A percentile compares a stretch with the other conserved stretches of the same genome.
These are phyloP conservation scores for Galeruca laticollis DNA, from an alignment of 2,888 invertebrate genomes.

Conservation along the genomic window DNA sequence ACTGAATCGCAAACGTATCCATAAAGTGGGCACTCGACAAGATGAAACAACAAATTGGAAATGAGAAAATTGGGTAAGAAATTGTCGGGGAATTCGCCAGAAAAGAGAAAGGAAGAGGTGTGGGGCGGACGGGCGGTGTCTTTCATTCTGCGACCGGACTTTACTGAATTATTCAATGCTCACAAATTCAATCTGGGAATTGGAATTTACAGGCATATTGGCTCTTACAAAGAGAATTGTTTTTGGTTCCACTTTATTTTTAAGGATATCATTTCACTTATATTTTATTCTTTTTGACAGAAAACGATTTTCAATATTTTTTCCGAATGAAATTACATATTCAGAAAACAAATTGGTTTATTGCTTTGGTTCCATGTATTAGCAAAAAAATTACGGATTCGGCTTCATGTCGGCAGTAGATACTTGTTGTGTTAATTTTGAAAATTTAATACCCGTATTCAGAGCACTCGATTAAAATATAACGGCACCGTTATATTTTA, in stretches of 20 bases:
- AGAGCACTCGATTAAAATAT: too few relatives aligned
- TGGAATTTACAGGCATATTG: conserved; percentile 41
- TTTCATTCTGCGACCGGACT: conserved; percentile 52
- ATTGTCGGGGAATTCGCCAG: conserved; percentile 53
- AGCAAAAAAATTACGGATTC: too few relatives aligned
- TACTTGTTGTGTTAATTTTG: too few relatives aligned
- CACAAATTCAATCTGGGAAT: conserved; percentile 51
- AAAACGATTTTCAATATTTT: too few relatives aligned
- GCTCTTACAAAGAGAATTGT: conserved; percentile 36
- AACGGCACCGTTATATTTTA: too few relatives aligned
- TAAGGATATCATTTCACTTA: conserved; percentile 27
- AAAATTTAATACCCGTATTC: too few relatives aligned
- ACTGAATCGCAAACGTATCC: conserved; percentile 58
- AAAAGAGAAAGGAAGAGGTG: conserved; percentile 34
- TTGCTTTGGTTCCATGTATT: too few relatives aligned
- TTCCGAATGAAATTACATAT: too few relatives aligned
- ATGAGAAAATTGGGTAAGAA: conserved; percentile 55
- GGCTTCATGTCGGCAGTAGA: too few relatives aligned
- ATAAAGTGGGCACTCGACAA: conserved; percentile 57
- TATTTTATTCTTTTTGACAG: conserved; percentile 1
- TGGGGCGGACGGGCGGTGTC: conserved; percentile 36
- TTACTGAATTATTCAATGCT: conserved; percentile 55
- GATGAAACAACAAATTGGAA: conserved; percentile 61
- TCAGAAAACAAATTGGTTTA: too few relatives aligned
- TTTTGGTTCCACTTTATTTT: conserved; percentile 21